Evolutionary conservation across 2,888 invertebrate genomes (phyloP).

Genomic region (Matsumyia berberina): DNA sequence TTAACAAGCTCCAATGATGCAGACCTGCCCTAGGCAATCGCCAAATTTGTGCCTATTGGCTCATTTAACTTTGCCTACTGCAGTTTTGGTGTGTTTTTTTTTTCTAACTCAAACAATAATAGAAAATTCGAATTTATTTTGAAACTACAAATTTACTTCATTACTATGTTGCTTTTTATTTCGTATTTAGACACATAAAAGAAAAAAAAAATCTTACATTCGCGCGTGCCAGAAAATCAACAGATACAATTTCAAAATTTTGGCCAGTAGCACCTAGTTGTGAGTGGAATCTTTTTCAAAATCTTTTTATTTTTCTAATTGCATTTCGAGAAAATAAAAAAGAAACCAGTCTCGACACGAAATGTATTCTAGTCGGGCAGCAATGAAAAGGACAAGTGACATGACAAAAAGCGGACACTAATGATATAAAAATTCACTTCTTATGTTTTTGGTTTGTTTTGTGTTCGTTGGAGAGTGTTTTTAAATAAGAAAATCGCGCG

Average conservation of each 20-base stretch:
- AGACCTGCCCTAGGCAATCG: slow-evolving; percentile 11
- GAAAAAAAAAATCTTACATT: slow-evolving; percentile 26
- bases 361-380: slow-evolving; percentile 74
- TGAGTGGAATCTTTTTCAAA: slow-evolving; percentile 21
- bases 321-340: slow-evolving; percentile 17
- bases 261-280: slow-evolving; percentile 44
- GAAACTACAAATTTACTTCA: slow-evolving; percentile 52
- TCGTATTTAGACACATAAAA: slow-evolving; percentile 9
- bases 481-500: background rate
- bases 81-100: background rate
- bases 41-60: slow-evolving; percentile 66
- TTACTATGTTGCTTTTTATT: slow-evolving; percentile 44
- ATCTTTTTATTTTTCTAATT: slow-evolving; percentile 7
- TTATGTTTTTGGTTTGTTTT: slow-evolving; percentile 15
- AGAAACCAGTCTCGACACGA: slow-evolving; percentile 57
- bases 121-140: slow-evolving; percentile 61
- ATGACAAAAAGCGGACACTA: slow-evolving; percentile 61
- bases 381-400: slow-evolving; percentile 48
- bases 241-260: slow-evolving; percentile 66
- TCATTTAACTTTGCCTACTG: slow-evolving; percentile 5
- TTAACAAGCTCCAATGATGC: slow-evolving; percentile 28
- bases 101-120: slow-evolving; percentile 48
- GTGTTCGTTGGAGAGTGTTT: slow-evolving; percentile 1
- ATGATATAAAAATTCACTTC: slow-evolving; percentile 50
- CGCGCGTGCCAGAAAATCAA: slow-evolving; percentile 64